Evolutionary conservation across 1,140 invertebrate species (phyloP), one percentile per base, ranked within the genome.

Genomic region (Chelonus insularis): DNA sequence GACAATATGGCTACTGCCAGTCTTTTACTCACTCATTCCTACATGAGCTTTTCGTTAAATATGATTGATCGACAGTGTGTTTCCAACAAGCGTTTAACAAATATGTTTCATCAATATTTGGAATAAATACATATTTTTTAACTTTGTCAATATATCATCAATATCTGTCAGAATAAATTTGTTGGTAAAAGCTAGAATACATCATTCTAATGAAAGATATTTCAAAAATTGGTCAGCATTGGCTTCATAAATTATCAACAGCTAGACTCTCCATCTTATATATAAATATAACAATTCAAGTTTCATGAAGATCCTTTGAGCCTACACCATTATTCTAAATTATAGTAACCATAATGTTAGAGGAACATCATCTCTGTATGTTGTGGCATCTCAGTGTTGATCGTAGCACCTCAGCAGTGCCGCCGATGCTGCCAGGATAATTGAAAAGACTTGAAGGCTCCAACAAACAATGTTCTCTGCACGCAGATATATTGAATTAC

Each of bases 1-100:
- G 75, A 78, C 77, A 75, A 77, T 68, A 78, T 74, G 74, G 74
- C 73, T 62, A 71, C 65, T 62, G 52, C 63, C 25, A 23, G 12
- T 47, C 57, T 62, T 67, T 63, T 57, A 3, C 29, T 57, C 43
- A 55, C 21, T n/a, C 45, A 47, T 34, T 52, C 32, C 66, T 68
- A 63, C 58, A 36, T 23, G 21, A 57, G 66, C 72, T 67, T 64
- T 68, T 62, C 60, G 66, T 57, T 34, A 48, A 50, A 41, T 68
- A 68, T 72, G 73, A 77, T 76, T 69, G 74, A 77, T 77, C 72
- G 72, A 66, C 68, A 41, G 20, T 16, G 39, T 39, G n/a, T n/a
- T n/a, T n/a, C n/a, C n/a, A n/a, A n/a, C n/a, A n/a, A n/a, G n/a
- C n/a, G n/a, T n/a, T n/a, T n/a, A n/a, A n/a, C n/a, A n/a, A n/a